Percentiles rank a stretch among this genome's conserved stretches.
Evolutionary conservation across 2,888 invertebrate species (phyloP).

Genomic region (Leucophenga maculata): DNA sequence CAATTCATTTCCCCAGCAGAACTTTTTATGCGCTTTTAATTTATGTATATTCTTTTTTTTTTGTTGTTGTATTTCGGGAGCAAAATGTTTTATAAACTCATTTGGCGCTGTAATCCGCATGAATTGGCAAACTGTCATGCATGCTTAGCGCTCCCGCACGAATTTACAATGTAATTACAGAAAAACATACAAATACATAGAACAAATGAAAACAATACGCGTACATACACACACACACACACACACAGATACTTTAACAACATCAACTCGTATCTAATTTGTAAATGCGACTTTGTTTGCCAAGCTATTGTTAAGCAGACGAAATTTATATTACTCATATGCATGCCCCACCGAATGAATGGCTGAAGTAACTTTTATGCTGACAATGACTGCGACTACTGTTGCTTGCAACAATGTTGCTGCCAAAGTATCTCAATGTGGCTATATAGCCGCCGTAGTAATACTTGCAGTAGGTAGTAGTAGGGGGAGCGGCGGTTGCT

Average conservation of each 20-base stretch:
- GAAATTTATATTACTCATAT: slow-evolving; percentile 23
- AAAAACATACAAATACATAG: background rate
- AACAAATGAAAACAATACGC: background rate
- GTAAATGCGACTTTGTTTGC: slow-evolving; percentile 58
- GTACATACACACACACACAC: too few relatives aligned
- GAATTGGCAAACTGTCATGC: slow-evolving; percentile 57
- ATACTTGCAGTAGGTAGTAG: too few relatives aligned
- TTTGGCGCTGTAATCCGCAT: slow-evolving; percentile 60
- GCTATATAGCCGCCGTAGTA: too few relatives aligned
- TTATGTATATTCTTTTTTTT: background rate
- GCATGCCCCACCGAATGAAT: slow-evolving; percentile 10
- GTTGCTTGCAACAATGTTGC: background rate
- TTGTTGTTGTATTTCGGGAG: background rate
- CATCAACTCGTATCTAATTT: too few relatives aligned
- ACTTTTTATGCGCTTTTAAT: too few relatives aligned
- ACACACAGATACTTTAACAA: too few relatives aligned
- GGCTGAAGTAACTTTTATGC: background rate
- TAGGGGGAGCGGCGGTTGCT: too few relatives aligned
- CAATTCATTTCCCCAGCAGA: too few relatives aligned
- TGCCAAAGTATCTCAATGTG: too few relatives aligned
- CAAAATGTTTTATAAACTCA: slow-evolving; percentile 61
- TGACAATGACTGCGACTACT: background rate
- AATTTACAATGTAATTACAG: slow-evolving; percentile 60
- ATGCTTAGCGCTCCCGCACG: slow-evolving; percentile 47
- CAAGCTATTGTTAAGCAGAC: slow-evolving; percentile 11